phyloP scores from a whole-genome alignment of 2,888 invertebrate genomes.

The Dolomedes plantarius region DNA sequence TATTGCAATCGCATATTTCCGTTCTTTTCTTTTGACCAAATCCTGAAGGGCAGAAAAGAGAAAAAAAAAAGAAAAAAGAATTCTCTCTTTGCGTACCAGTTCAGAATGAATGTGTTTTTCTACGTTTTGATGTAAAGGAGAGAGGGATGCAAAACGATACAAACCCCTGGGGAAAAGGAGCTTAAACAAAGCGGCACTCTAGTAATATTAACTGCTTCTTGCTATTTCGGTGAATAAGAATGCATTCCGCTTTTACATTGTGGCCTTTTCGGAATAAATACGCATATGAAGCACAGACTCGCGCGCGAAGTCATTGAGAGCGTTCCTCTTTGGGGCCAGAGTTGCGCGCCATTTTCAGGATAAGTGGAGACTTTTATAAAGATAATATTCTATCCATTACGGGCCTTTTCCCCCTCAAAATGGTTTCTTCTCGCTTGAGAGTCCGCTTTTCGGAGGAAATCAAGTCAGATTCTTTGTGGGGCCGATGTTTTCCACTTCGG shows the following conservation, averaged over 20 bases:
- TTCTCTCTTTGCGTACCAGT: background rate
- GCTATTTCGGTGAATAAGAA: background rate
- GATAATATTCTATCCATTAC: slow-evolving; percentile 70
- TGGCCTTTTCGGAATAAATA: background rate
- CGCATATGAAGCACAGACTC: background rate
- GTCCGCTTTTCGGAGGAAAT: slow-evolving; percentile 37
- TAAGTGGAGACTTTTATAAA: slow-evolving; percentile 60
- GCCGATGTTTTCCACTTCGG: slow-evolving; percentile 11
- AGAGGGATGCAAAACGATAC: too few relatives aligned
- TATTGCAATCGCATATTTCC: background rate
- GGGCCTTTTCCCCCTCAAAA: slow-evolving; percentile 28
- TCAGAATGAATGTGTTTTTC: background rate
- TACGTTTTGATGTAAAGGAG: too few relatives aligned
- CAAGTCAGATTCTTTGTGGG: slow-evolving; percentile 45
- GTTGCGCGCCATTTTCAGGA: slow-evolving; percentile 25
- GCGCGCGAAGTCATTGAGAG: background rate
- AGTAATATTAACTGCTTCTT: background rate
- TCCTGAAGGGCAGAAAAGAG: background rate
- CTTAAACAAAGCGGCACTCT: slow-evolving; percentile 7
- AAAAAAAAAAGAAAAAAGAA: background rate
- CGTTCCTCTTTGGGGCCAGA: background rate
- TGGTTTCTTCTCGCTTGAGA: slow-evolving; percentile 36
- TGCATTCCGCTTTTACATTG: background rate
- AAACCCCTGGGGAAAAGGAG: background rate
- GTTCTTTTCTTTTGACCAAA: background rate